Evolutionary conservation across 2,113 vertebrate species (phyloP), one percentile per base, ranked within the genome.

Genomic region (Thalassoma bifasciatum): DNA sequence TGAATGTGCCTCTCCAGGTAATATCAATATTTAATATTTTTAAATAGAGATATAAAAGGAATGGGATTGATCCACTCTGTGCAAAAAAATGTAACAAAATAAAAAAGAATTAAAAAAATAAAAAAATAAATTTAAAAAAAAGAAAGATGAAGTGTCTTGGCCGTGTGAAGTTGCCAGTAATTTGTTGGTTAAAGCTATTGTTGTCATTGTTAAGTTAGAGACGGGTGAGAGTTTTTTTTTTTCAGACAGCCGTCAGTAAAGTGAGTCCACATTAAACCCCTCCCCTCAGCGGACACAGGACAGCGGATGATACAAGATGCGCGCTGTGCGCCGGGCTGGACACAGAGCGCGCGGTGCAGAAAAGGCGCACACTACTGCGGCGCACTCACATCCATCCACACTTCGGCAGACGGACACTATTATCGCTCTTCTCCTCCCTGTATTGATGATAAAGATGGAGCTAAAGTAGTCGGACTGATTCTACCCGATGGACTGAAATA

Each of bases 211-310:
- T n/a, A n/a, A n/a, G n/a, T n/a, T n/a, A n/a, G n/a, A n/a, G n/a
- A n/a, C n/a, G n/a, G n/a, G n/a, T n/a, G n/a, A n/a, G n/a, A n/a
- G n/a, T n/a, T n/a, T n/a, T 6, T 6, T 47, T 6, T 6, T 47
- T 8, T 47, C 8, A n/a, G 6, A 5, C 13, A 17, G 17, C 8
- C 8, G 17, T 47, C 17, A 47, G 2, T 47, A 0, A 16, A 44
- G 5, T 19, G 5, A n/a, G 5, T 10, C 17, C 34, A 40, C 47
- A 23, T 51, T 56, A 72, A 68, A 82, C 80, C 74, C 80, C 88
- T 86, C 88, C 88, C 83, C 37, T 69, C 57, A 37, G 59, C 2
- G 61, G 30, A n/a, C n/a, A n/a, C n/a, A 67, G 73, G 56, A 72
- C 73, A 78, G 66, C 40, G 44, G 58, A 26, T 53, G 78, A 67